These are phyloP conservation scores for Chionis minor DNA, from an alignment of 2,113 vertebrate genomes.

Conservation along the genomic window DNA sequence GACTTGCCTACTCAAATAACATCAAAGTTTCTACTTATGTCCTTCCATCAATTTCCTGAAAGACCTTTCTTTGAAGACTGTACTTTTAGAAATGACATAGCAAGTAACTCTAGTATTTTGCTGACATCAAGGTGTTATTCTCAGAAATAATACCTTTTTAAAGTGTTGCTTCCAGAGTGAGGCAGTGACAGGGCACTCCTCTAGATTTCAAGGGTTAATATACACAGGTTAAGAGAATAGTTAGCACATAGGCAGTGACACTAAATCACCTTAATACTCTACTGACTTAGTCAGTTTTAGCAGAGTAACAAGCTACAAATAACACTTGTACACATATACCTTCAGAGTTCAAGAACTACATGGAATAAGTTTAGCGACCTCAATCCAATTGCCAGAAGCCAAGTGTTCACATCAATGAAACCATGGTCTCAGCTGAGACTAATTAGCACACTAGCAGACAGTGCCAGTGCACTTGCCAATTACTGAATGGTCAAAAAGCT, in stretches of 20 bases:
- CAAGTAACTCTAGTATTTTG: constrained; percentile 7
- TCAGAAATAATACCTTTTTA: constrained; percentile 4
- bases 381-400: background rate
- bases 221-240: background rate
- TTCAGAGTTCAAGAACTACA: constrained; percentile 15
- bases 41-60: background rate
- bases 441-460: background rate
- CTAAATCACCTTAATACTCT: background rate
- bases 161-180: background rate
- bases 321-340: background rate
- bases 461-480: background rate
- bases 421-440: background rate
- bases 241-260: background rate
- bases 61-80: background rate
- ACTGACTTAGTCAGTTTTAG: background rate
- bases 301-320: background rate
- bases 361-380: constrained; percentile 15
- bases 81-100: background rate
- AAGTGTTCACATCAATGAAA: background rate
- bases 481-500: background rate
- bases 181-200: background rate
- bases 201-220: background rate
- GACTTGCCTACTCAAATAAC: background rate
- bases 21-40: background rate
- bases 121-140: background rate